These are phyloP conservation scores for Anolis sagrei DNA, from an alignment of 2,113 vertebrate species.

Conservation along the genomic window DNA sequence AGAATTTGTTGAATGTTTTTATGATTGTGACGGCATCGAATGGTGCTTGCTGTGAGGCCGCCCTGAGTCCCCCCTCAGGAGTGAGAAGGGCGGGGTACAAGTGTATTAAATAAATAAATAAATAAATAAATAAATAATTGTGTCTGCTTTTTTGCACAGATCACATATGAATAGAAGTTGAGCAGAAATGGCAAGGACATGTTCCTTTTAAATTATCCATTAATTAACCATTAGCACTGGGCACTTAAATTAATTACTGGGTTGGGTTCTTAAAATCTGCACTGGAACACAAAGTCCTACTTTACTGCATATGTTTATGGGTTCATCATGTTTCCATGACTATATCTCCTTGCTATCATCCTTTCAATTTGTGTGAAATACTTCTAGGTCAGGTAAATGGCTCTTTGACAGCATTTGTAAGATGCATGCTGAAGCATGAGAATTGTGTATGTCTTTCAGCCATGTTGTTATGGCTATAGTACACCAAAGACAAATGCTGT, in stretches of 20 bases:
- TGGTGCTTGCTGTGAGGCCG: no score
- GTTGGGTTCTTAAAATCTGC: not conserved
- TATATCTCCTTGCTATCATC: not conserved
- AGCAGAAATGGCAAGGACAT: not conserved
- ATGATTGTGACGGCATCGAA: no score
- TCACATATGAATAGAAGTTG: slow-evolving; percentile 7
- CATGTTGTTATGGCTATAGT: not conserved
- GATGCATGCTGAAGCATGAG: not conserved
- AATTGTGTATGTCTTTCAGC: not conserved
- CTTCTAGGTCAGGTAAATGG: not conserved
- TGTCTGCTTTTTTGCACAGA: not conserved
- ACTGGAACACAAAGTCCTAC: not conserved
- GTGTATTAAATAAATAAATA: no score
- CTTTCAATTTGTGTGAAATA: not conserved
- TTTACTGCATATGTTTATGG: not conserved
- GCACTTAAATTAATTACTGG: slow-evolving; percentile 1
- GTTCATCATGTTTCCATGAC: not conserved
- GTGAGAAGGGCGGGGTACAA: no score
- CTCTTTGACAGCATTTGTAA: not conserved
- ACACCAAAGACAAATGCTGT: not conserved
- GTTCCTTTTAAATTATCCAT: slow-evolving; percentile 15
- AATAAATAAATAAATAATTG: no score
- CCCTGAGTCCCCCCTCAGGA: no score
- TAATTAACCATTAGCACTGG: not conserved
- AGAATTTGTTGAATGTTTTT: no score